These are phyloP conservation scores for Zeugodacus cucurbitae DNA, from an alignment of 1,140 invertebrate genomes.

Conservation along the genomic window DNA sequence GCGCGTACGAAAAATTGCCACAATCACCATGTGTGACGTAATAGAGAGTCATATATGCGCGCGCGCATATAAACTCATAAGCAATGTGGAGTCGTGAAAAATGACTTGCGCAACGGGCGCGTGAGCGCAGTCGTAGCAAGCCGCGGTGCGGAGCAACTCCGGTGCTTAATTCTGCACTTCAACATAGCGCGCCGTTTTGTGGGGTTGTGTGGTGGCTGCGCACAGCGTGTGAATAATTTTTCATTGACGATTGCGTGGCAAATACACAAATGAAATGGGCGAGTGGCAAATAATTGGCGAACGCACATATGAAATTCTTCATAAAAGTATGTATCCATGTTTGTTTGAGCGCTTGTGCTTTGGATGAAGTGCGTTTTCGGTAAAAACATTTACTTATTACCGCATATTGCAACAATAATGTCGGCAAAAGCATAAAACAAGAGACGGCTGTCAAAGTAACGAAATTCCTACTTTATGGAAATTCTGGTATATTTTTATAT, in stretches of 20 bases:
- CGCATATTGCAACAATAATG: not conserved
- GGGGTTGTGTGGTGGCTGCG: not conserved
- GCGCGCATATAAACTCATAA: not conserved
- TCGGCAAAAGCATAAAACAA: not conserved
- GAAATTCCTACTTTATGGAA: not conserved
- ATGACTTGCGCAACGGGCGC: not conserved
- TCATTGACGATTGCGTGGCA: slow-evolving; percentile 19
- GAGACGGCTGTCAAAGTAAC: not conserved
- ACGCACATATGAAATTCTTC: not conserved
- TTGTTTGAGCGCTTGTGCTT: no score
- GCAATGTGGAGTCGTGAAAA: not conserved
- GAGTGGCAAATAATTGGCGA: not conserved
- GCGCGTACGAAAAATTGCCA: not conserved
- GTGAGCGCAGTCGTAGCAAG: no score
- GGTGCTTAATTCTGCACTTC: not conserved
- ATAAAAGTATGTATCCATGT: not conserved
- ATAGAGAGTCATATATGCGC: not conserved
- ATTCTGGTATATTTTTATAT: not conserved
- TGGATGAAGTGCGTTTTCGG: not conserved
- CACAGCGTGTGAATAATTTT: slow-evolving; percentile 26
- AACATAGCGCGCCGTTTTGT: not conserved
- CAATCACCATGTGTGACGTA: not conserved
- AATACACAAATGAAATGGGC: not conserved
- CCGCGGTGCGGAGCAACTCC: not conserved
- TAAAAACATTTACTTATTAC: not conserved